Evolutionary conservation across 2,797 vertebrate genomes (phyloP).

Genomic region (Otolemur crassicaudatus): DNA sequence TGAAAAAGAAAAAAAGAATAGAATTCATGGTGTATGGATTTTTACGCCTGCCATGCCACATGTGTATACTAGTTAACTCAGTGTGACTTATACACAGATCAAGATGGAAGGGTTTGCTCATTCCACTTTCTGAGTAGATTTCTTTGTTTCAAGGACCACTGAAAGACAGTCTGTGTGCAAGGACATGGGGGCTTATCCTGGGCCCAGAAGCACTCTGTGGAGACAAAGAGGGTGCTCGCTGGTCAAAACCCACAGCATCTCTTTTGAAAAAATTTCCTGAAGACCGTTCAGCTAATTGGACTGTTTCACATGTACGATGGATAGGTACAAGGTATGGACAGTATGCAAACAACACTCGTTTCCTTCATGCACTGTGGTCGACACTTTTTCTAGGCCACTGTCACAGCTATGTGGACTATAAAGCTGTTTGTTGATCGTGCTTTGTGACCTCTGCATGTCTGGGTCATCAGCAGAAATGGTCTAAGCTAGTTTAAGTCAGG

Average conservation of each 20-base stretch:
- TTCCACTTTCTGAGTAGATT: neutral
- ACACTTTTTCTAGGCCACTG: neutral
- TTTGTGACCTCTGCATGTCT: neutral
- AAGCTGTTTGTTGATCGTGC: neutral
- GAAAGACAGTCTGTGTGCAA: neutral
- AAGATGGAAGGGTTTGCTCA: neutral
- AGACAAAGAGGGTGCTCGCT: neutral
- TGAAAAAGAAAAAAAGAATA: neutral
- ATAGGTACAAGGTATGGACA: neutral
- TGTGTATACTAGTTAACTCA: fast-evolving
- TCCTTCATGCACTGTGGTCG: neutral
- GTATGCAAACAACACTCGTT: neutral
- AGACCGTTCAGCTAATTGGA: neutral
- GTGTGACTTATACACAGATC: neutral
- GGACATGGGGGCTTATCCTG: neutral
- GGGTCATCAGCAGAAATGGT: neutral
- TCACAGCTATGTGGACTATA: neutral
- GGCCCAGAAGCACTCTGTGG: fast-evolving
- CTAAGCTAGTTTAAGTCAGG: too few relatives aligned
- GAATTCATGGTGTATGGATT: fast-evolving
- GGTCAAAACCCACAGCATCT: neutral
- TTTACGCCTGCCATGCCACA: neutral
- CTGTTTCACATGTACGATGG: fast-evolving
- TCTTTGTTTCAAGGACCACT: neutral
- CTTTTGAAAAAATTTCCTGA: neutral